Evolutionary conservation across 2,797 vertebrate genomes (phyloP), one percentile per base, ranked within the genome.

Genomic region (Telmatherina bonti): DNA sequence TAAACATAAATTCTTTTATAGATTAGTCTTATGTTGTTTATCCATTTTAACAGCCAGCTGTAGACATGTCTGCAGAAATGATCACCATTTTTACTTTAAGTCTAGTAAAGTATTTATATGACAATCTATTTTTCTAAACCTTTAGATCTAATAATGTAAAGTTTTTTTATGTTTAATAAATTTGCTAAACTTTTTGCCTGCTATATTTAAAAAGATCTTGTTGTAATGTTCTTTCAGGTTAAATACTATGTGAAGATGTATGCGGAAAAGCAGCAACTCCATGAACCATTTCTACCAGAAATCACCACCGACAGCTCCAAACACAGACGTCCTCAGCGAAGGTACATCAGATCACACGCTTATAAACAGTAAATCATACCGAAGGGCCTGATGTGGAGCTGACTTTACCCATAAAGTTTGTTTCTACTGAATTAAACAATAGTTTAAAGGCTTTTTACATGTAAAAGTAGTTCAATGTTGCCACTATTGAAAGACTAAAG

Each of bases 221-320:
- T 65, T 52, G 20, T 43, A 16, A n/a, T 13, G 56, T n/a, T 52
- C 7, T n/a, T 53, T 2, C 1, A 58, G 35, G 43, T 12, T 49
- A 30, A 47, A 12, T 8, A 54, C 26, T 35, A 26, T 72, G 7
- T 62, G 53, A 82, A 33, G 62, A 85, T 85, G 86, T 64, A 51
- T 2, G 1, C 62, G 0, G 10, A 36, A 12, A 10, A 36, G 55
- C 36, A 0, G 41, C 1, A 24, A 51, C 47, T 10, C 22, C 9
- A 22, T 41, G 51, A 53, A 0, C 10, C 22, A 11, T 51, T 70
- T 45, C 78, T 85, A 20, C 78, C 80, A 0, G 51, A 76, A 0
- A 62, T 79, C 0, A 29, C 6, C 8, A 1, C 8, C 1, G 31
- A 29, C 22, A 51, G 27, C 12, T 52, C 5, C 24, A 68, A 22